Percentiles rank a stretch among this genome's conserved stretches.
Conservation (phyloP, 2,113 vertebrate genomes). For the Chaenogobius annularis region DNA sequence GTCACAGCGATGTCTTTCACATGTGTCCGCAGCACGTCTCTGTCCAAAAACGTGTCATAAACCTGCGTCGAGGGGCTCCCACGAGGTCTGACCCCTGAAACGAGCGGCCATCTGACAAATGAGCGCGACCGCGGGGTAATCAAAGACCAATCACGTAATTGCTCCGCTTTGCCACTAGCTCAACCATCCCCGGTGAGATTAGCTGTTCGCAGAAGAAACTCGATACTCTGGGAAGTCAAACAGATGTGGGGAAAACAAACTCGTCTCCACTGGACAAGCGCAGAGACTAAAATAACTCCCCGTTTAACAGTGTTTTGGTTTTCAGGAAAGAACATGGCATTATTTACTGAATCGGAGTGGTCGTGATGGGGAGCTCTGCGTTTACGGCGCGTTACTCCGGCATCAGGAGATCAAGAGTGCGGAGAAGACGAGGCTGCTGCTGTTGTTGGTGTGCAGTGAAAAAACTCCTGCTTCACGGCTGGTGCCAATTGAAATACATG, state of each 20-base stretch:
- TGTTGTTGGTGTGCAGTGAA: background rate
- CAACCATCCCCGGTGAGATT: slow-evolving; percentile 71
- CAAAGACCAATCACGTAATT: slow-evolving; percentile 80
- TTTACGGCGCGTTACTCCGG: background rate
- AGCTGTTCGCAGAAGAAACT: slow-evolving; percentile 66
- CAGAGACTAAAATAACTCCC: slow-evolving; percentile 59
- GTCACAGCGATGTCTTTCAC: slow-evolving; percentile 32
- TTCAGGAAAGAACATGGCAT: slow-evolving; percentile 1
- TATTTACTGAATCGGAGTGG: slow-evolving; percentile 5
- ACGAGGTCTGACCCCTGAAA: slow-evolving; percentile 62
- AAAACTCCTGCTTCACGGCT: background rate
- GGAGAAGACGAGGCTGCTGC: background rate
- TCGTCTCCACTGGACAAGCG: slow-evolving; percentile 51
- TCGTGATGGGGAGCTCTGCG: slow-evolving; percentile 2
- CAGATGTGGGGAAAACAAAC: slow-evolving; percentile 75
- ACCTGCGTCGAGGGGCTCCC: slow-evolving; percentile 47
- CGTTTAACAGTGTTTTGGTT: slow-evolving; percentile 51
- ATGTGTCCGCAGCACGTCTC: slow-evolving; percentile 1
- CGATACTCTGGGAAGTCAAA: slow-evolving; percentile 76
- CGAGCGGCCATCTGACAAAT: slow-evolving; percentile 70
- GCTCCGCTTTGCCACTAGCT: slow-evolving; percentile 74
- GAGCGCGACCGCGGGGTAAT: slow-evolving; percentile 69
- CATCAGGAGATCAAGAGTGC: slow-evolving; percentile 5
- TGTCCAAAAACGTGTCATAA: slow-evolving; percentile 19
- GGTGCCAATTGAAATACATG: background rate